Percentiles rank a stretch among this genome's conserved stretches.
Conservation (phyloP, 2,797 vertebrate species). For the Spondyliosoma cantharus region DNA sequence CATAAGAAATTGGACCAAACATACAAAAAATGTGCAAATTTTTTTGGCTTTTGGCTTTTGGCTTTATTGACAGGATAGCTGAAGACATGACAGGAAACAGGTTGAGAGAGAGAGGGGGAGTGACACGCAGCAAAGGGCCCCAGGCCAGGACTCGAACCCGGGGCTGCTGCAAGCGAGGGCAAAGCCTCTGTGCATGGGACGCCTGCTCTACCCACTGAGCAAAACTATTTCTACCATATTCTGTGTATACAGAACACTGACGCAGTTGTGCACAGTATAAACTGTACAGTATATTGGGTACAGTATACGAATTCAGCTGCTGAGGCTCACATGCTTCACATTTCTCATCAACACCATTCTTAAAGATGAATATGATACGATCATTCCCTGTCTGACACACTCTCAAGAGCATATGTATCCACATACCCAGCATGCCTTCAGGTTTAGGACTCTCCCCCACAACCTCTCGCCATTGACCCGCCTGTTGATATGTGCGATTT, state of each 20-base stretch:
- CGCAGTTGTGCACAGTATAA: neutral
- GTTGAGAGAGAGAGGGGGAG: too few species aligned
- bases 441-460: constrained; percentile 48
- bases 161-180: too few species aligned
- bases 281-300: neutral
- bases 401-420: neutral
- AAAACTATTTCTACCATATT: too few species aligned
- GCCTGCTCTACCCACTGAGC: too few species aligned
- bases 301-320: constrained; percentile 47
- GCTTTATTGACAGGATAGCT: too few species aligned
- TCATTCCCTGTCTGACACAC: neutral
- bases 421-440: constrained; percentile 65
- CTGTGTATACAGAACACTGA: too few species aligned
- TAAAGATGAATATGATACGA: constrained; percentile 12
- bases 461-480: constrained; percentile 26
- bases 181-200: too few species aligned
- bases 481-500: constrained; percentile 57
- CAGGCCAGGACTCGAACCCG: too few species aligned
- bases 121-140: too few species aligned
- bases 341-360: constrained; percentile 25
- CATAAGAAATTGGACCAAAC: neutral
- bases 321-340: constrained; percentile 42
- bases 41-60: too few species aligned
- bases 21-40: neutral
- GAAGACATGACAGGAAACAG: too few species aligned